A percentile compares a stretch with the other conserved stretches of the same genome.
phyloP scores from a whole-genome alignment of 2,888 invertebrate species.

The Caenorhabditis sp. region DNA sequence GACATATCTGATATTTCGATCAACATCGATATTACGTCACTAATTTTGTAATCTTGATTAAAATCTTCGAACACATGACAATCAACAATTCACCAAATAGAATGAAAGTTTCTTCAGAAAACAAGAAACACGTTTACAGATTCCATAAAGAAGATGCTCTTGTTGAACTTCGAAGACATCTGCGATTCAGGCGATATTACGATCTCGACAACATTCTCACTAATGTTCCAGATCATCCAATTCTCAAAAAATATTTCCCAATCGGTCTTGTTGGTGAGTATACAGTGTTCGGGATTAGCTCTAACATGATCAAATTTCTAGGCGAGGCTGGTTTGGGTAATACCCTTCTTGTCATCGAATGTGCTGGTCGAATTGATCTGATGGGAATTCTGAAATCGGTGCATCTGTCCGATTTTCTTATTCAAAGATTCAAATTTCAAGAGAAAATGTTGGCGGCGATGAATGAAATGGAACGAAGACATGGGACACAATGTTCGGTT shows the following conservation, averaged over 20 bases:
- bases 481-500: conserved; percentile 51
- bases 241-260: conserved; percentile 60
- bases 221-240: conserved; percentile 46
- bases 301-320: not conserved
- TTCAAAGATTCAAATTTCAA: conserved; percentile 57
- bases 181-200: conserved; percentile 54
- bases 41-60: not conserved
- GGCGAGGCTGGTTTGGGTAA: conserved; percentile 57
- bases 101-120: not conserved
- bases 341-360: conserved; percentile 58
- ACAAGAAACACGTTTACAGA: conserved; percentile 21
- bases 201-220: conserved; percentile 50
- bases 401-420: conserved; percentile 55
- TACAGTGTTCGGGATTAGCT: no score
- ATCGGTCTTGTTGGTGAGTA: conserved; percentile 54
- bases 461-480: conserved; percentile 55
- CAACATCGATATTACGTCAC: not conserved
- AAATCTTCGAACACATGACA: not conserved
- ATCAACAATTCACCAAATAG: not conserved
- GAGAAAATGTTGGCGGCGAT: conserved; percentile 54
- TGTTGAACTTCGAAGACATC: conserved; percentile 50
- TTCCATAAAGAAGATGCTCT: conserved; percentile 52
- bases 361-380: conserved; percentile 61
- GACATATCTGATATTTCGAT: no score
- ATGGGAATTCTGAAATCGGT: conserved; percentile 60